Evolutionary conservation across 2,113 vertebrate species (phyloP), one percentile per base, ranked within the genome.

Genomic region (Arothron firmamentum): DNA sequence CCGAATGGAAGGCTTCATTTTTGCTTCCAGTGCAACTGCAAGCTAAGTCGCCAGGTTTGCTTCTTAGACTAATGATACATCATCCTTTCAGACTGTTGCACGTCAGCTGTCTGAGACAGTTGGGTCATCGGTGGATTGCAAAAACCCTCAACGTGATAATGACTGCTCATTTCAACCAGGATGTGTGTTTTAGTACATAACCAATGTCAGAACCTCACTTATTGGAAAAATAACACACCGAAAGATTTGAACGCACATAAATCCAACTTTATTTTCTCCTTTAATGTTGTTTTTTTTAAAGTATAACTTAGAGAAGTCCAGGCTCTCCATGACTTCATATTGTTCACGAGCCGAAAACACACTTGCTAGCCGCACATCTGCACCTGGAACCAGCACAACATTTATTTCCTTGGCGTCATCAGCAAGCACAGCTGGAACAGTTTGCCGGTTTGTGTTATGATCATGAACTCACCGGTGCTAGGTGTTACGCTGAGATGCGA

Each of bases 401-500:
- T 65, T 75, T 59, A 56, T 75, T 70, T 58, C 58, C 74, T 62
- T 58, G 52, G 50, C 47, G n/a, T 77, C 48, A 23, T 57, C 62
- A 59, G 59, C 20, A 7, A 17, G 67, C 64, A 56, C 79, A 76
- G 79, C 72, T 70, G 69, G 72, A 75, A 49, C 14, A 42, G 14
- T 62, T 62, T 54, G 21, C 50, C 64, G 41, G 51, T 57, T 64
- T 31, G 43, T 70, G 65, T 74, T 82, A 70, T 34, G 59, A 67
- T 73, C 52, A 52, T 28, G 56, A 73, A 54, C 31, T 62, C 25
- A 62, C 70, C 43, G 9, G 56, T 52, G 16, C 56, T 58, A 52
- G 69, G 34, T 64, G 66, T 74, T 62, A 62, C 51, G 41, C 59
- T 61, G 56, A 56, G 52, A 67, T 0, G 10, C 13, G 63, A 56